Base-by-base conservation (phyloP, 2,797 vertebrate genomes). In the Avahi laniger region DNA sequence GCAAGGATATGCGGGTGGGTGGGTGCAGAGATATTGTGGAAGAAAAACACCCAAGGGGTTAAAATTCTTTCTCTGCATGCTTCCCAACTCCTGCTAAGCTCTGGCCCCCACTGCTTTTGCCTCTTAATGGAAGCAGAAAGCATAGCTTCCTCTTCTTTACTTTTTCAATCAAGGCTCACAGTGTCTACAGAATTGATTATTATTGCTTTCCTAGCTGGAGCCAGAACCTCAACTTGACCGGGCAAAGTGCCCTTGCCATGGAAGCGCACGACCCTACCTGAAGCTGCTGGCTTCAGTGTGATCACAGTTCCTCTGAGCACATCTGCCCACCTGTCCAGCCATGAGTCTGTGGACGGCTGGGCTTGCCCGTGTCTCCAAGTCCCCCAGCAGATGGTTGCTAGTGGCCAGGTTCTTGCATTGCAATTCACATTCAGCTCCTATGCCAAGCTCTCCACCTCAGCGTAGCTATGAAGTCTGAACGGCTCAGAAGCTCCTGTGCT, bases 101-200 rank as follows among this genome's bases (percentile, higher is more conserved):
- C 46, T 35, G 89, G 88, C 88, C 80, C 89, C 89, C 63, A 87
- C 90, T 73, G 85, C 79, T 83, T 93, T 89, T 85, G 57, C 73
- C 90, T 85, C 65, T 95, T 94, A 97, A 96, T 93, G 96, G 97
- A 96, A 96, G 91, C 97, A 89, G 86, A 79, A 93, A 96, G 91
- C 43, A 35, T 30, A 91, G 88, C 85, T 95, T 86, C 81, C 72
- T 97, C 76, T 84, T 95, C 85, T 95, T 94, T 92, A 80, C 88
- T 95, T 97, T 97, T 97, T 89, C 91, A 95, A 81, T 97, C 97
- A 97, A 97, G 67, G 46, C 72, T 96, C 86, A 89, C 76, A 88
- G 69, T 83, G 79, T 91, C 82, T 93, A 85, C 17, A 28, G 91
- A 97, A 94, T 87, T 94, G 81, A 95, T 96, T 75, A 72, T 69